Evolutionary conservation across 2,113 vertebrate species (phyloP).

Genomic region (Rhabdomys dilectus): DNA sequence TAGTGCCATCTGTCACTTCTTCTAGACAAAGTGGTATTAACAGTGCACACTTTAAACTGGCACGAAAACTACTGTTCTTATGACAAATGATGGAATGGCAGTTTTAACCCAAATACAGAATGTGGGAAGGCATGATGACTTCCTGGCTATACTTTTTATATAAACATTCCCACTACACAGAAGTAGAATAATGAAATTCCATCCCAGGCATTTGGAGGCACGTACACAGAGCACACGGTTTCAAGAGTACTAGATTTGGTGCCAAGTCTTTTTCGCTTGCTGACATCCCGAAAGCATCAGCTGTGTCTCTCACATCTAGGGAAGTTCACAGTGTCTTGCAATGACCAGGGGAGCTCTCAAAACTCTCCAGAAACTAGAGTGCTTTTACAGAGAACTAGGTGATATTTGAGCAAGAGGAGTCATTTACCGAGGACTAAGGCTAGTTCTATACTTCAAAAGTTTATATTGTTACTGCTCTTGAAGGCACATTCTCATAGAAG

Average conservation of each 20-base stretch:
- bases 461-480: neutral
- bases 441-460: neutral
- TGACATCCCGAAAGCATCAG: neutral
- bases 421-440: neutral
- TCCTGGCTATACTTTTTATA: neutral
- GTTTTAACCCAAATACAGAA: constrained; percentile 13
- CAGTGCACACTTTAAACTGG: neutral
- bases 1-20: neutral
- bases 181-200: neutral
- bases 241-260: neutral
- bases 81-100: neutral
- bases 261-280: neutral
- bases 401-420: neutral
- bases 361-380: neutral
- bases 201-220: neutral
- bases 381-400: neutral
- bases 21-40: neutral
- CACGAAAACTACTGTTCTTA: neutral
- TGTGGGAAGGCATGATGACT: neutral
- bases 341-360: neutral
- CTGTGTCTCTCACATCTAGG: neutral
- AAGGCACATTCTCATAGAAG: too few relatives aligned
- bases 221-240: neutral
- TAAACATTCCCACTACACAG: neutral
- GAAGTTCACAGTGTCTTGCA: neutral